A percentile compares a stretch with the other conserved stretches of the same genome.
Conservation (phyloP, 2,113 vertebrate genomes). For the Poeciliopsis turrubarensis region DNA sequence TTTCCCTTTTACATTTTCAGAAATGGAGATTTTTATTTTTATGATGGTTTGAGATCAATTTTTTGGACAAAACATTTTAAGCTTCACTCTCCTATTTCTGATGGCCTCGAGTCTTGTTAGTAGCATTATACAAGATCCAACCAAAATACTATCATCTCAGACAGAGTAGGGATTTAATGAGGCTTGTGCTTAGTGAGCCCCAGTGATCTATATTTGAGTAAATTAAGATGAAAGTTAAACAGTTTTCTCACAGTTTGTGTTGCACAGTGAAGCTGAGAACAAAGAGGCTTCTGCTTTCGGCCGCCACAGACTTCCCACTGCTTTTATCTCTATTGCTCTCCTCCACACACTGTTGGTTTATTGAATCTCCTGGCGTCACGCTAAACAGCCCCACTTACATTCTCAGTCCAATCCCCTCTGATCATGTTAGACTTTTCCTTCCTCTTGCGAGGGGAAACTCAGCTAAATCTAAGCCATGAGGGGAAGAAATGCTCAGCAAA, state of each 20-base stretch:
- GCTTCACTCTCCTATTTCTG: constrained; percentile 11
- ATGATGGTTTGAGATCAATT: not conserved
- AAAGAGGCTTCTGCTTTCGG: constrained; percentile 23
- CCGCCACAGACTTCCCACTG: constrained; percentile 7
- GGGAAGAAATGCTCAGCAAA: constrained; percentile 29
- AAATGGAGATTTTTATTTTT: constrained; percentile 11
- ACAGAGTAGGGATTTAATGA: not conserved
- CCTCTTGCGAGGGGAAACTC: constrained; percentile 13
- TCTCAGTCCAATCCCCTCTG: constrained; percentile 29
- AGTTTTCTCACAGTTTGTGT: constrained; percentile 47
- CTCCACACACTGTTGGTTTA: constrained; percentile 25
- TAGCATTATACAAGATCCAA: constrained; percentile 2
- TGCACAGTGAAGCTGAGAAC: constrained; percentile 32
- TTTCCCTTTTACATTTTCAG: constrained; percentile 49
- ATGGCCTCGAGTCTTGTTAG: constrained; percentile 28
- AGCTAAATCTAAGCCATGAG: constrained; percentile 23
- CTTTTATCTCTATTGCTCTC: constrained; percentile 32
- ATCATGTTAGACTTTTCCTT: constrained; percentile 32
- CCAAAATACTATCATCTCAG: not conserved
- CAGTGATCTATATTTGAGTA: constrained; percentile 7
- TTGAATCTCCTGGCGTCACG: constrained; percentile 20
- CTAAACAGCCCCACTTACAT: constrained; percentile 28
- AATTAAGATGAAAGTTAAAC: constrained; percentile 19
- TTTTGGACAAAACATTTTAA: constrained; percentile 4
- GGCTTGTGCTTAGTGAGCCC: constrained; percentile 9